phyloP scores from a whole-genome alignment of 30 jellyfish, hydroid and myxozoan species.

The Cassiopea xamachana region DNA sequence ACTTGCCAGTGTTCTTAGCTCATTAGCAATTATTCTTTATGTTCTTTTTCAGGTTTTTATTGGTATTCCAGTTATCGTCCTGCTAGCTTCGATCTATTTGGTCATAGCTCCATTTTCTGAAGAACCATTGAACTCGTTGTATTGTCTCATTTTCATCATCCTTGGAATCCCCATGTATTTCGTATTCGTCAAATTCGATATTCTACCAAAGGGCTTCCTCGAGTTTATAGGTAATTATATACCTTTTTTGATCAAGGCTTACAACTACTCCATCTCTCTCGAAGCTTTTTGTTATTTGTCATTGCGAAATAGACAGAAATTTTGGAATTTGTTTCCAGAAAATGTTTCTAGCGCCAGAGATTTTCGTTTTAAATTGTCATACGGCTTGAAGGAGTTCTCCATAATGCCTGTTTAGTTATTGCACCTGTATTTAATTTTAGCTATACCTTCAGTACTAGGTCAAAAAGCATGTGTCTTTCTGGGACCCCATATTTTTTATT shows the following conservation, averaged over 20 bases:
- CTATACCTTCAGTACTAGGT: too few species aligned
- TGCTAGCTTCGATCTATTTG: conserved; percentile 89
- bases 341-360: too few species aligned
- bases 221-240: background rate
- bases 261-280: too few species aligned
- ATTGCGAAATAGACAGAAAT: too few species aligned
- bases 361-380: too few species aligned
- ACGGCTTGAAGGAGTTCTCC: too few species aligned
- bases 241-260: background rate
- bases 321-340: too few species aligned
- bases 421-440: too few species aligned
- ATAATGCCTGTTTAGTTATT: too few species aligned
- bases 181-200: conserved; percentile 75
- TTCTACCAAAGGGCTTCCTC: conserved; percentile 63
- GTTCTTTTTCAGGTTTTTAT: conserved; percentile 85
- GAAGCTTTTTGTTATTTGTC: too few species aligned
- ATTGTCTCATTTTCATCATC: conserved; percentile 81
- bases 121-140: conserved; percentile 86
- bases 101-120: conserved; percentile 97
- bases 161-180: conserved; percentile 95
- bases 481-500: too few species aligned
- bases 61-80: conserved; percentile 92
- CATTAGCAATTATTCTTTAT: background rate
- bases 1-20: background rate
- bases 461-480: too few species aligned